A percentile compares a stretch with the other conserved stretches of the same genome.
phyloP scores from a whole-genome alignment of 1,140 invertebrate genomes.

The Drosophila nigrodunni region DNA sequence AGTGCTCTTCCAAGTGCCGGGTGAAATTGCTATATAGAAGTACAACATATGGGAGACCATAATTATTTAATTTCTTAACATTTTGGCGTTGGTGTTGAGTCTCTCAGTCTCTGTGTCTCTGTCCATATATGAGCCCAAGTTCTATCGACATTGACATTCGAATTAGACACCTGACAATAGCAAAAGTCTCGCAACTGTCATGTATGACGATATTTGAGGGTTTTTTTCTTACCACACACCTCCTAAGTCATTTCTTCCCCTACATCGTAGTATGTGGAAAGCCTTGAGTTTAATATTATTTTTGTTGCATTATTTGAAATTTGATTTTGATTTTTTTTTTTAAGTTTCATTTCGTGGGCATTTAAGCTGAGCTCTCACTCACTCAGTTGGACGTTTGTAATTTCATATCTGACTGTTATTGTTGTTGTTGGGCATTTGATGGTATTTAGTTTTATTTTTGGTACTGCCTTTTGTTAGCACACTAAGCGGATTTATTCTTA shows the following conservation, averaged over 20 bases:
- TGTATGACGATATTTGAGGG: slow-evolving; percentile 44
- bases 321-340: slow-evolving; percentile 62
- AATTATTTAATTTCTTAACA: slow-evolving; percentile 64
- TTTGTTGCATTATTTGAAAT: slow-evolving; percentile 70
- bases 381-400: slow-evolving; percentile 60
- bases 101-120: slow-evolving; percentile 4
- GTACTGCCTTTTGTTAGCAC: slow-evolving; percentile 62
- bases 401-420: slow-evolving; percentile 58
- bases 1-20: slow-evolving; percentile 16
- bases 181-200: slow-evolving; percentile 50
- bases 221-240: neutral
- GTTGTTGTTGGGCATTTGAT: slow-evolving; percentile 43
- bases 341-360: slow-evolving; percentile 58
- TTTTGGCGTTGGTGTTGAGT: slow-evolving; percentile 24
- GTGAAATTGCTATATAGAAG: slow-evolving; percentile 56
- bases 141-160: slow-evolving; percentile 78
- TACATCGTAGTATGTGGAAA: slow-evolving; percentile 39
- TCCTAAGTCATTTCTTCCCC: neutral
- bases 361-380: slow-evolving; percentile 47
- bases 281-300: slow-evolving; percentile 61
- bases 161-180: slow-evolving; percentile 77
- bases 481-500: slow-evolving; percentile 77
- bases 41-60: slow-evolving; percentile 33
- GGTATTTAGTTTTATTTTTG: slow-evolving; percentile 76
- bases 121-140: slow-evolving; percentile 47